phyloP scores from a whole-genome alignment of 2,797 vertebrate species.

The Takifugu ocellatus region DNA sequence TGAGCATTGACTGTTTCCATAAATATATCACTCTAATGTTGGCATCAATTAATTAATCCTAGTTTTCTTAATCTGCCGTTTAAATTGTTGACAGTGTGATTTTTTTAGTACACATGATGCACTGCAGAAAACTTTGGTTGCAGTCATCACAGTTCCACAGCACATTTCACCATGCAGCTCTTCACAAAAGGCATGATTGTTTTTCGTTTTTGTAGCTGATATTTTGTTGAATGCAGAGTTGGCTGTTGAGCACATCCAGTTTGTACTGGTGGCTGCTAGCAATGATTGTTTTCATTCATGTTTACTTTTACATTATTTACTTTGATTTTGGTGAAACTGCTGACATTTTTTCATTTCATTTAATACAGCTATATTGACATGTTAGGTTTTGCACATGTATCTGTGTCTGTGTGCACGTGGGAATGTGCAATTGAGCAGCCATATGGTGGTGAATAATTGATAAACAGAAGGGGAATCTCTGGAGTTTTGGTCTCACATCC shows the following conservation, averaged over 20 bases:
- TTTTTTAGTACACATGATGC: not conserved
- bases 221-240: not conserved
- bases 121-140: not conserved
- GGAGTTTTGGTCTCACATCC: slow-evolving; percentile 42
- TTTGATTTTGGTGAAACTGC: too few species aligned
- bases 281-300: too few species aligned
- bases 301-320: too few species aligned
- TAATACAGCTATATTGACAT: too few species aligned
- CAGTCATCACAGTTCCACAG: not conserved
- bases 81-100: slow-evolving; percentile 6
- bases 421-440: slow-evolving; percentile 26
- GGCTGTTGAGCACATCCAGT: slow-evolving; percentile 19
- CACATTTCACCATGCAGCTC: not conserved
- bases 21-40: too few species aligned
- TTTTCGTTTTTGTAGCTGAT: slow-evolving; percentile 2
- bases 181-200: not conserved
- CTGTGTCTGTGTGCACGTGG: slow-evolving; percentile 6
- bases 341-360: too few species aligned
- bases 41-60: too few species aligned
- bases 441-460: slow-evolving; percentile 69
- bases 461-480: slow-evolving; percentile 43
- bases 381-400: not conserved
- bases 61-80: too few species aligned
- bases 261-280: slow-evolving; percentile 13
- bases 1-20: too few species aligned